These are phyloP conservation scores for Iselma pallidipennis DNA, from an alignment of 2,888 invertebrate genomes.

Conservation along the genomic window DNA sequence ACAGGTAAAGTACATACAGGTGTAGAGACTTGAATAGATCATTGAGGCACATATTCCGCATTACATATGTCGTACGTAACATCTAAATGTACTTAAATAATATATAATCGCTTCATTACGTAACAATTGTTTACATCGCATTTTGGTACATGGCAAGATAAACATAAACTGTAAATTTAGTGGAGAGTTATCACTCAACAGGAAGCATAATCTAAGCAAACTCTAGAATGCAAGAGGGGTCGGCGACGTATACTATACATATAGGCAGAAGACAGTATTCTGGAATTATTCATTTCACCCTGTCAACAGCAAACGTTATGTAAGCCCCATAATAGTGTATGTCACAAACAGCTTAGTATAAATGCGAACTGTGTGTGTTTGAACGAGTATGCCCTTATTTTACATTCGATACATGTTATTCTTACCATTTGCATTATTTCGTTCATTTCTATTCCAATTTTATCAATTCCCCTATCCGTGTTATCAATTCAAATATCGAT, in stretches of 20 bases:
- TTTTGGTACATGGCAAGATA: constrained; percentile 3
- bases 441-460: no score
- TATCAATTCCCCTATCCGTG: no score
- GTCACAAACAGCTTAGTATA: constrained; percentile 19
- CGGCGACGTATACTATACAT: not conserved
- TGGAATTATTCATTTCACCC: constrained; percentile 32
- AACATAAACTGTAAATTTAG: constrained; percentile 9
- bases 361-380: not conserved
- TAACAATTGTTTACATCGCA: constrained; percentile 8
- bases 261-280: constrained; percentile 15
- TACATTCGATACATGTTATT: no score
- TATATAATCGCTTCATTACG: constrained; percentile 18
- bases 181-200: constrained; percentile 14
- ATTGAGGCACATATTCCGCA: constrained; percentile 8
- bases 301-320: constrained; percentile 30
- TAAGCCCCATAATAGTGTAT: constrained; percentile 22
- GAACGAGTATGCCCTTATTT: not conserved
- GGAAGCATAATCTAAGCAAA: constrained; percentile 11
- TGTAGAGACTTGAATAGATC: no score
- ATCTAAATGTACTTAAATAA: constrained; percentile 7
- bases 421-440: no score
- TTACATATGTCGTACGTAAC: not conserved
- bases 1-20: no score
- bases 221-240: not conserved
- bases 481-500: no score